Evolutionary conservation across 1,140 invertebrate genomes (phyloP), one percentile per base, ranked within the genome.

Genomic region (Drosophila sp.): DNA sequence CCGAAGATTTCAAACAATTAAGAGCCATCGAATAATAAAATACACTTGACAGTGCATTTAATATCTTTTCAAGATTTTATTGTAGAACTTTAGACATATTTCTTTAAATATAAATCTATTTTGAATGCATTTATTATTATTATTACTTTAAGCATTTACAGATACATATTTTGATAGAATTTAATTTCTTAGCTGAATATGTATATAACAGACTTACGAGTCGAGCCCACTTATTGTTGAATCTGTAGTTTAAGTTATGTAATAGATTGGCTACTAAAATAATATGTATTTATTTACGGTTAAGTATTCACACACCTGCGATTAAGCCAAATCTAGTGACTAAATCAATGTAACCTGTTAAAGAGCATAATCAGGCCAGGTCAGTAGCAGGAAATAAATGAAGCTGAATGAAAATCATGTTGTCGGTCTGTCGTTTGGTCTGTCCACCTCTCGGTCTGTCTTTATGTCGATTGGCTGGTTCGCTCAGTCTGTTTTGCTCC

Each of bases 391-490:
- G 76, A 78, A 81, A 81, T 74, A 70, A 81, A 78, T 74, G 70
- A 78, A 72, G 54, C 67, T 73, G 74, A 82, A 81, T 77, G 70
- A 82, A 81, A 74, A 77, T 54, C 78, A 80, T 80, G 78, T 80
- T 76, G 78, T 71, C 67, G 73, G 71, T 71, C 53, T 80, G 56
- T 72, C 40, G 40, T 9, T 43, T 43, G 34, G 51, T 38, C 40
- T 51, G 51, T 38, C 57, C 54, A 53, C 11, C 45, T 13, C 34
- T 36, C 11, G 7, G 36, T 74, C 53, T 4, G 21, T 21, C 0
- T 3, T 9, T 5, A 14, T 34, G 16, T 57, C 38, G 53, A 34
- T 57, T 40, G 56, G 78, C 54, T 41, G 62, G 78, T 69, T 77
- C 51, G 59, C 41, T 57, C 8, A 16, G 40, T 57, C 48, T 64